Percentiles rank a stretch among this genome's conserved stretches.
These are phyloP conservation scores for Ceyx cyanopectus DNA, from an alignment of 2,113 vertebrate species.

Conservation along the genomic window DNA sequence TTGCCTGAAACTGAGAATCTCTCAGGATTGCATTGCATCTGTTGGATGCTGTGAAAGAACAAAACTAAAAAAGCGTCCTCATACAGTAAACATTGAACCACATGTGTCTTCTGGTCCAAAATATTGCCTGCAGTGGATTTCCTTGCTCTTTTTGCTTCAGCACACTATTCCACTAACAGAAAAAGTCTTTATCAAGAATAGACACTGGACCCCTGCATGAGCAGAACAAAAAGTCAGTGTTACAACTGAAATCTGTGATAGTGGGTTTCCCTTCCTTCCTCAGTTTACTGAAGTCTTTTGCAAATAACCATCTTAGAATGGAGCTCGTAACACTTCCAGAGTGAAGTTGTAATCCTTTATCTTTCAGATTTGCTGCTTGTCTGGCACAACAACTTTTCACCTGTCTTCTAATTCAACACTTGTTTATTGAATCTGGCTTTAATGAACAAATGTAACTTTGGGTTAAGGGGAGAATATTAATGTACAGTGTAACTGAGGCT, in stretches of 20 bases:
- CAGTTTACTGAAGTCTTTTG: neutral
- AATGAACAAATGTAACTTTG: conserved; percentile 2
- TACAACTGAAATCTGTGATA: neutral
- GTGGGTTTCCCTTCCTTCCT: neutral
- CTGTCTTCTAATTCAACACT: conserved; percentile 25
- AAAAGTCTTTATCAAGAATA: neutral
- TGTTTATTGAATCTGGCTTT: neutral
- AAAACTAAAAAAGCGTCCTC: neutral
- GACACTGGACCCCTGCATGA: neutral
- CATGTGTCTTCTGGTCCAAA: neutral
- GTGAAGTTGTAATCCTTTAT: neutral
- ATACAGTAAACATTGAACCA: neutral
- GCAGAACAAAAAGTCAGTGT: neutral
- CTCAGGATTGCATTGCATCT: neutral
- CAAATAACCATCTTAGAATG: neutral
- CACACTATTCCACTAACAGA: neutral
- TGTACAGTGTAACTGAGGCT: conserved; percentile 53
- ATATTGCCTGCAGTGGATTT: neutral
- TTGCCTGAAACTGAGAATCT: neutral
- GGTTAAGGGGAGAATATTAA: conserved; percentile 40
- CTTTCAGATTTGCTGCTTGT: neutral
- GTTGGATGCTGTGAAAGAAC: neutral
- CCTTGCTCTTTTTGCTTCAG: neutral
- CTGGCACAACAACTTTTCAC: conserved; percentile 17
- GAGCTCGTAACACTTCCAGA: neutral